phyloP scores from a whole-genome alignment of 2,888 invertebrate species.

The Sarcophaga subvicina region DNA sequence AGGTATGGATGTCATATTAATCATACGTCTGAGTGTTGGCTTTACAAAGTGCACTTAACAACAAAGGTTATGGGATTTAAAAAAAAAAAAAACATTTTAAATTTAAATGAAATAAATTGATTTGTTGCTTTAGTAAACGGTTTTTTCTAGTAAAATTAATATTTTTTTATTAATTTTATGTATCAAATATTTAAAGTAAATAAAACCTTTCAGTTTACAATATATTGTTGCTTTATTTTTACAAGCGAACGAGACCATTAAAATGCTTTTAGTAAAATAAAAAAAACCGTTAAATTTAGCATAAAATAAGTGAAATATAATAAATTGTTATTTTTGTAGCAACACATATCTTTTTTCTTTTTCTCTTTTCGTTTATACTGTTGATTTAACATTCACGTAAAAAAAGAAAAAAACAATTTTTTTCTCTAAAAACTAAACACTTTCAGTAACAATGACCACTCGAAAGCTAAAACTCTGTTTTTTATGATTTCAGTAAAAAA shows the following conservation, averaged over 20 bases:
- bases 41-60: not conserved
- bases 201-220: slow-evolving; percentile 4
- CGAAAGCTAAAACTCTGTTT: slow-evolving; percentile 53
- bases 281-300: too few relatives aligned
- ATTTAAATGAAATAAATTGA: not conserved
- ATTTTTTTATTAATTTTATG: slow-evolving; percentile 16
- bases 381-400: not conserved
- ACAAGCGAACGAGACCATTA: not conserved
- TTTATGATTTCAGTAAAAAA: slow-evolving; percentile 34
- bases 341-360: too few relatives aligned
- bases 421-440: slow-evolving; percentile 17
- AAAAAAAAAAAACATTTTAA: not conserved
- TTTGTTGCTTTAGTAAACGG: not conserved
- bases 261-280: not conserved
- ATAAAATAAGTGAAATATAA: too few relatives aligned
- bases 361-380: not conserved
- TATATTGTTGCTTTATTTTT: not conserved
- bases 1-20: too few relatives aligned
- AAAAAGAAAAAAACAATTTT: not conserved
- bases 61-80: not conserved
- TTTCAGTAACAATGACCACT: slow-evolving; percentile 53
- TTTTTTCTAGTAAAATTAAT: too few relatives aligned
- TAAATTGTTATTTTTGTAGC: too few relatives aligned
- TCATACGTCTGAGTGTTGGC: not conserved
- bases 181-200: slow-evolving; percentile 8